Evolutionary conservation across 2,888 invertebrate genomes (phyloP).

Genomic region (Pachydiplax longipennis): DNA sequence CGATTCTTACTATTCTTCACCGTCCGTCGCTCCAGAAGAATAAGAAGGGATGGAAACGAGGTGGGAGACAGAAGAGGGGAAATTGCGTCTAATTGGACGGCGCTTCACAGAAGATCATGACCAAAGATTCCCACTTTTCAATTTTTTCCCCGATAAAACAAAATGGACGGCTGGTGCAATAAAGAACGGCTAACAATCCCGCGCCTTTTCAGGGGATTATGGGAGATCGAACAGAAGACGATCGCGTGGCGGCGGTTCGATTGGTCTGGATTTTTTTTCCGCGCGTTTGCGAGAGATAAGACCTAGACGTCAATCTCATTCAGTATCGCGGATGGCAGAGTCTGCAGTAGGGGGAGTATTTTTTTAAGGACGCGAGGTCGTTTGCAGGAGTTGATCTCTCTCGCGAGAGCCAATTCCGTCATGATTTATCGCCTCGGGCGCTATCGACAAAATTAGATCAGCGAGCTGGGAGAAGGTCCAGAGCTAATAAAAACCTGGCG

Average conservation of each 20-base stretch:
- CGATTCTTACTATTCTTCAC: conserved; percentile 15
- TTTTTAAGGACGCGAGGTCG: neutral
- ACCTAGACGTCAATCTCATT: neutral
- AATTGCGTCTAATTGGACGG: conserved; percentile 20
- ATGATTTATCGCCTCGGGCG: conserved; percentile 6
- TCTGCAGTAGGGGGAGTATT: too few relatives aligned
- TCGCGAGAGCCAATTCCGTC: neutral
- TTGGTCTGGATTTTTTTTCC: neutral
- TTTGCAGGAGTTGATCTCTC: neutral
- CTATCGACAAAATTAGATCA: conserved; percentile 32
- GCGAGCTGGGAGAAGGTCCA: neutral
- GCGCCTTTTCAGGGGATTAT: neutral
- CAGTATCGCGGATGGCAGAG: neutral
- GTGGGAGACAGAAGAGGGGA: neutral
- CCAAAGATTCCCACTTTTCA: neutral
- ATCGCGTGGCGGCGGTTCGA: neutral
- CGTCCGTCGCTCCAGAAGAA: neutral
- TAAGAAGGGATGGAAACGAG: neutral
- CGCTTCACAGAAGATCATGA: conserved; percentile 28
- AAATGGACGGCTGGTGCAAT: neutral
- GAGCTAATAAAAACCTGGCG: neutral
- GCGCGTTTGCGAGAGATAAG: neutral
- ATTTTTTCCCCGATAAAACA: neutral
- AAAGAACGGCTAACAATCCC: neutral
- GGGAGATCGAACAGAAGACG: neutral